These are phyloP conservation scores for Mayetiola destructor DNA, from an alignment of 2,888 invertebrate genomes.

Conservation along the genomic window DNA sequence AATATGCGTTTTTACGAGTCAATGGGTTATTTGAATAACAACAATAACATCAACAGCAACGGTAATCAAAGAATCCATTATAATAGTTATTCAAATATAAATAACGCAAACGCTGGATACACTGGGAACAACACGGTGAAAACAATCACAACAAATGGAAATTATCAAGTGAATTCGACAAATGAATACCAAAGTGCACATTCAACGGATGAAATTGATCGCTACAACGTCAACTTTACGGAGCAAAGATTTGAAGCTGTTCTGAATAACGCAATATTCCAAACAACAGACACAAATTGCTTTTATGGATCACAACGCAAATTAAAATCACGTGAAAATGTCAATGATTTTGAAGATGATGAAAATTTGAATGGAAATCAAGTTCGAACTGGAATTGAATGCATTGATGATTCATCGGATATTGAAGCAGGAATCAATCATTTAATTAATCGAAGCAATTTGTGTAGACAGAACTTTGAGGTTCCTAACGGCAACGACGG, in stretches of 20 bases:
- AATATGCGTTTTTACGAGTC: slow-evolving; percentile 15
- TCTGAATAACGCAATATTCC: background rate
- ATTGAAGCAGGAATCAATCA: slow-evolving; percentile 2
- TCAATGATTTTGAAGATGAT: background rate
- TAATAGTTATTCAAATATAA: background rate
- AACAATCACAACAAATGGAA: slow-evolving; percentile 8
- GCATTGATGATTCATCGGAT: slow-evolving; percentile 7
- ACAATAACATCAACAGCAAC: slow-evolving; percentile 4
- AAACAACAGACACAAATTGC: background rate
- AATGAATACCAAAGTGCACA: too few species aligned
- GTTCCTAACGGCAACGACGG: background rate
- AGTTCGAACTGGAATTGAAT: background rate
- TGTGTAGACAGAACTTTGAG: slow-evolving; percentile 2
- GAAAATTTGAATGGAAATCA: slow-evolving; percentile 2
- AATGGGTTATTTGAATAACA: slow-evolving; percentile 15
- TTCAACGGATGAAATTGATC: too few species aligned
- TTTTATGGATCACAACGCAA: slow-evolving; percentile 2
- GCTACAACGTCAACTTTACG: too few species aligned
- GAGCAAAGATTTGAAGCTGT: slow-evolving; percentile 2
- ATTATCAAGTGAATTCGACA: background rate
- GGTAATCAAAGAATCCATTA: background rate
- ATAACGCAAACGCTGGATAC: too few species aligned
- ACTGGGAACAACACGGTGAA: background rate
- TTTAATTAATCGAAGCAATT: slow-evolving; percentile 5
- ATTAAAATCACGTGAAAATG: background rate